Percentiles rank a stretch among this genome's conserved stretches.
Conservation (phyloP, 2,113 vertebrate species). For the Dinomys branickii region DNA sequence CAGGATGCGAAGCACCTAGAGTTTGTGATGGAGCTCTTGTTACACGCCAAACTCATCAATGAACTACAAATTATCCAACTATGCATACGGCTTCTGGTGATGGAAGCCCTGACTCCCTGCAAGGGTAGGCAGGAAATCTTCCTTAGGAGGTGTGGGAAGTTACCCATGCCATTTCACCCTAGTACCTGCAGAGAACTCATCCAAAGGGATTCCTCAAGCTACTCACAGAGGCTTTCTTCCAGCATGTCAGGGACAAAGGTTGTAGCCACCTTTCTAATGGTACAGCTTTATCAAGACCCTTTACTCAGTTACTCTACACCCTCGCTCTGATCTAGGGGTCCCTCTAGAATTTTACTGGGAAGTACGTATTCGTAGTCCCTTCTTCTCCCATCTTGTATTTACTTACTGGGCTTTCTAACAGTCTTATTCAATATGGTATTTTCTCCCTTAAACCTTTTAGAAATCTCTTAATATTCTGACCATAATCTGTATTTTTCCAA, state of each 20-base stretch:
- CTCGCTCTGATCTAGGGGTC: not conserved
- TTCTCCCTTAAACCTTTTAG: not conserved
- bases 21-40: not conserved
- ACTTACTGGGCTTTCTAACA: not conserved
- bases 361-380: not conserved
- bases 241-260: not conserved
- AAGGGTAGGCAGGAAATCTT: not conserved
- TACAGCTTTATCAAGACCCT: not conserved
- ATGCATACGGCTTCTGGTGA: not conserved
- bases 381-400: not conserved
- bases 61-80: not conserved
- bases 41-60: not conserved
- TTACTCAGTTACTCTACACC: not conserved
- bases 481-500: not conserved
- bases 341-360: not conserved
- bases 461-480: not conserved
- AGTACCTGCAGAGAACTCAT: not conserved
- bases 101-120: not conserved
- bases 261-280: not conserved
- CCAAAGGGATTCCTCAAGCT: not conserved
- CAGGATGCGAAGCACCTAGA: not conserved
- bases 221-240: not conserved
- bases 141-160: not conserved
- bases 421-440: not conserved
- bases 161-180: not conserved